Evolutionary conservation across 2,797 vertebrate genomes (phyloP).

Genomic region (Synaphobranchus kaupii): DNA sequence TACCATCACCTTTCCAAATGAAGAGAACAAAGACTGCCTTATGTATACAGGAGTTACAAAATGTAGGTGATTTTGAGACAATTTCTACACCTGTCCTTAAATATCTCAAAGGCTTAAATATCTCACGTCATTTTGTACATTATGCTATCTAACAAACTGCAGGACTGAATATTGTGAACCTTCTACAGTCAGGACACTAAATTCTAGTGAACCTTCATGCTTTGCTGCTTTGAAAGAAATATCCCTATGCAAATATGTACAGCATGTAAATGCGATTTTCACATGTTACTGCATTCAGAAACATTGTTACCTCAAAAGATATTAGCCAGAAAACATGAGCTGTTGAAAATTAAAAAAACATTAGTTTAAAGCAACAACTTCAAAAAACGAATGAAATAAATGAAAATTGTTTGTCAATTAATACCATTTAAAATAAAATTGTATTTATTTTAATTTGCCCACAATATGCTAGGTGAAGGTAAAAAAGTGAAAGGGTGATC

Average conservation of each 20-base stretch:
- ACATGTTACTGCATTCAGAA: neutral
- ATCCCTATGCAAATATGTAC: neutral
- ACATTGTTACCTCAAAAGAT: neutral
- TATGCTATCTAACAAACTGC: neutral
- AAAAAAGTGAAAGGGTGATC: neutral
- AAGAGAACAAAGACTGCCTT: neutral
- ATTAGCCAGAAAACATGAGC: neutral
- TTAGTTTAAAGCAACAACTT: neutral
- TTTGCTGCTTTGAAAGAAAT: neutral
- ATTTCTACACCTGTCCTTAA: neutral
- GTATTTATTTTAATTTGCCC: neutral
- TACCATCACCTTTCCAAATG: neutral
- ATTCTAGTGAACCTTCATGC: neutral
- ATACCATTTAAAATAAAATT: neutral
- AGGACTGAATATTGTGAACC: neutral
- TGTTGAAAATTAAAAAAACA: neutral
- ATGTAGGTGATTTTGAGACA: neutral
- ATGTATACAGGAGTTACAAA: neutral
- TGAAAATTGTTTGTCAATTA: neutral
- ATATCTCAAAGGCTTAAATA: neutral
- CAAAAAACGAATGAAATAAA: neutral
- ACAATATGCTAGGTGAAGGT: neutral
- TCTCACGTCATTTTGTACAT: neutral
- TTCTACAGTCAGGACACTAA: neutral
- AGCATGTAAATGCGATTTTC: neutral